Evolutionary conservation across 2,888 invertebrate genomes (phyloP).

Genomic region (Drosophila sordidula): DNA sequence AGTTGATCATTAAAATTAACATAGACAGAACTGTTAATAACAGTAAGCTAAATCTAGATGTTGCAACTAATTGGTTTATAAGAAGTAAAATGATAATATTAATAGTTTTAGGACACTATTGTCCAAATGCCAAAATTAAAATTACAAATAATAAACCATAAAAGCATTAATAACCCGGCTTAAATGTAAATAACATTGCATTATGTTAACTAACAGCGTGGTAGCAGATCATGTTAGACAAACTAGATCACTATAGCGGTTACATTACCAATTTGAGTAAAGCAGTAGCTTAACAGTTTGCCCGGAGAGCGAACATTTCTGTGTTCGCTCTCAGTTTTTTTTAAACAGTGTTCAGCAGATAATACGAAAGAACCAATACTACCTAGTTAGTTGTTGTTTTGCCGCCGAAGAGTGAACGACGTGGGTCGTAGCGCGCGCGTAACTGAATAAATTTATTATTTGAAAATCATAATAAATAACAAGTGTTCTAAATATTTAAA

Average conservation of each 20-base stretch:
- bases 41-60: not conserved
- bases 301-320: slow-evolving; percentile 6
- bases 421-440: not conserved
- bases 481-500: not conserved
- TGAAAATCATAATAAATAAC: slow-evolving; percentile 18
- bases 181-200: not conserved
- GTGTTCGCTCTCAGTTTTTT: not conserved
- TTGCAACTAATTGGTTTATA: too few species aligned
- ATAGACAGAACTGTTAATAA: not conserved
- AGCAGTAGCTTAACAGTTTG: slow-evolving; percentile 18
- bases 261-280: slow-evolving; percentile 41
- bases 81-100: too few species aligned
- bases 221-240: slow-evolving; percentile 13
- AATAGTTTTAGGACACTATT: too few species aligned
- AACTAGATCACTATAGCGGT: slow-evolving; percentile 23
- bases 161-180: not conserved
- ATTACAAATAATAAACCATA: not conserved
- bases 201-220: not conserved
- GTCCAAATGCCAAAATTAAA: not conserved
- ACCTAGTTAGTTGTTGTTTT: slow-evolving; percentile 36
- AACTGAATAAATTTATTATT: slow-evolving; percentile 3
- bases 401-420: slow-evolving; percentile 14
- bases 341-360: slow-evolving; percentile 5
- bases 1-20: not conserved
- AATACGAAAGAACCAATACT: slow-evolving; percentile 9